These are phyloP conservation scores for Siniperca scherzeri DNA, from an alignment of 2,797 vertebrate genomes.

Conservation along the genomic window DNA sequence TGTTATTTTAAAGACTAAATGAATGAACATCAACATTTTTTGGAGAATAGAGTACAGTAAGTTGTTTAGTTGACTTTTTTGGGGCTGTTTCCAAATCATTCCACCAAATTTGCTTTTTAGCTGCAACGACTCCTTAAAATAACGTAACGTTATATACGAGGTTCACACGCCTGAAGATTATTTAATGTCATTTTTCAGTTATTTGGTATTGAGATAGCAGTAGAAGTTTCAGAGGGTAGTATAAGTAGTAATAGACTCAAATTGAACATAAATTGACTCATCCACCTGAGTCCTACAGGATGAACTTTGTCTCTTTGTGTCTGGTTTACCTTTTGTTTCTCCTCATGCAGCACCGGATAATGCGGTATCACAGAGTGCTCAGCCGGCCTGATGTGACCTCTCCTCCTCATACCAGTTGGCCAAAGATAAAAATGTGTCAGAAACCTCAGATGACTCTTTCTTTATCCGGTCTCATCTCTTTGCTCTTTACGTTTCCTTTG, in stretches of 20 bases:
- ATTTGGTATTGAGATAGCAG: background rate
- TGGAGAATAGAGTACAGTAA: background rate
- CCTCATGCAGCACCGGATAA: background rate
- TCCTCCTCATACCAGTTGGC: background rate
- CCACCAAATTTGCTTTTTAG: background rate
- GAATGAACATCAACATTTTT: background rate
- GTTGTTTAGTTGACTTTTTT: background rate
- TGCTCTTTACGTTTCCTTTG: conserved; percentile 13
- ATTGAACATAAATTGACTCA: background rate
- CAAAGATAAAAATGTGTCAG: background rate
- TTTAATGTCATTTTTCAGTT: background rate
- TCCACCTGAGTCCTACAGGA: background rate
- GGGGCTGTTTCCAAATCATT: background rate
- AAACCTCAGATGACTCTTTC: conserved; percentile 14
- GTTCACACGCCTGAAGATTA: background rate
- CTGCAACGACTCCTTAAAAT: background rate
- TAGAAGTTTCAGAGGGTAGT: background rate
- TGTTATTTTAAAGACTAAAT: background rate
- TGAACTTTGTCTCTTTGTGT: background rate
- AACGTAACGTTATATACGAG: background rate
- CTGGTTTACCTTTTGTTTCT: background rate
- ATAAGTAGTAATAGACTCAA: background rate
- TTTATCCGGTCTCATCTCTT: conserved; percentile 20
- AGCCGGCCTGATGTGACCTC: background rate
- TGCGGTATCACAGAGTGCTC: background rate